These are phyloP conservation scores for Heteromurus nitidus DNA, from an alignment of 2,888 invertebrate genomes.

Conservation along the genomic window DNA sequence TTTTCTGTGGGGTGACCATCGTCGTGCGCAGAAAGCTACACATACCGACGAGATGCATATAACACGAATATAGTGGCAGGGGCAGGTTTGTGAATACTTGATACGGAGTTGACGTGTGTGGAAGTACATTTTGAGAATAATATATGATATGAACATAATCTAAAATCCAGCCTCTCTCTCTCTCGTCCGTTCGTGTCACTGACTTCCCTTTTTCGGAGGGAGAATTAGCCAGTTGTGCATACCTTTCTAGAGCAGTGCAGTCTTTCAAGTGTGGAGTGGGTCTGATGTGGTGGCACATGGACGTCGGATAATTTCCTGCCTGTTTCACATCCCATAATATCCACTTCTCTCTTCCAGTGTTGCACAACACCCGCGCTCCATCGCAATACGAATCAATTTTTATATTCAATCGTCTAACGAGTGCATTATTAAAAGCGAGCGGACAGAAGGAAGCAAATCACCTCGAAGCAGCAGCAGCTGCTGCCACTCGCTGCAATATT, in stretches of 20 bases:
- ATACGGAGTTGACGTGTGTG: too few relatives aligned
- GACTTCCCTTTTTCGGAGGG: conserved; percentile 29
- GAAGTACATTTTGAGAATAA: too few relatives aligned
- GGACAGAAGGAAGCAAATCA: neutral
- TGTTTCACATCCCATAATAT: conserved; percentile 32
- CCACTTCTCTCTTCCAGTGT: neutral
- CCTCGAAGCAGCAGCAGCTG: neutral
- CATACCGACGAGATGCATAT: too few relatives aligned
- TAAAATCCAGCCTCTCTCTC: conserved; percentile 23
- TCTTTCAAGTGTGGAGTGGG: neutral
- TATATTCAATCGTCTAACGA: too few relatives aligned
- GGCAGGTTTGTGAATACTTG: too few relatives aligned
- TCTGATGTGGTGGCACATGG: neutral
- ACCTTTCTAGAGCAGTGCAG: neutral
- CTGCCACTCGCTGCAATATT: too few relatives aligned
- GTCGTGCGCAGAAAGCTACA: too few relatives aligned
- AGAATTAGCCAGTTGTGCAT: neutral
- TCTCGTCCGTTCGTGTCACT: conserved; percentile 18
- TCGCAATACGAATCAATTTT: too few relatives aligned
- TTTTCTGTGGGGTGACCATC: too few relatives aligned
- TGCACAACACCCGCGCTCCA: too few relatives aligned
- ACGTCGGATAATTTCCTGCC: conserved; percentile 49
- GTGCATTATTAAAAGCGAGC: conserved; percentile 16
- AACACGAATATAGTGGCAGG: too few relatives aligned
- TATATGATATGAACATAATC: neutral